Evolutionary conservation across 2,888 invertebrate genomes (phyloP).

Genomic region (Drosophila melanocephala): DNA sequence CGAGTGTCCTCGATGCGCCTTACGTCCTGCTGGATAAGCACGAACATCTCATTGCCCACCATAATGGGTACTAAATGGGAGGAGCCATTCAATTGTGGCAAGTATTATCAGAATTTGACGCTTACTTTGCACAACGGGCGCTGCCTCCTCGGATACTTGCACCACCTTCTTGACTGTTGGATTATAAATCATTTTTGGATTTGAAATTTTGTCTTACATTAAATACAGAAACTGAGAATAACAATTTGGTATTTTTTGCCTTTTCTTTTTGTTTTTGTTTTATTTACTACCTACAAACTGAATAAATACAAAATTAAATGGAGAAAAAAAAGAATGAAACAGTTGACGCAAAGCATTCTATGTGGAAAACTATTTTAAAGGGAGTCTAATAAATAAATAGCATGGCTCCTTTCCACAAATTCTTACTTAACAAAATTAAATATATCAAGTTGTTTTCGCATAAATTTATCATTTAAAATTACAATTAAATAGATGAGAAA

Average conservation of each 20-base stretch:
- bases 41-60: constrained; percentile 72
- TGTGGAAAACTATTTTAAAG: background rate
- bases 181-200: constrained; percentile 41
- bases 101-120: background rate
- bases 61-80: constrained; percentile 72
- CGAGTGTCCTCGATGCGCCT: constrained; percentile 80
- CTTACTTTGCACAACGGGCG: constrained; percentile 75
- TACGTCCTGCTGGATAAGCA: constrained; percentile 82
- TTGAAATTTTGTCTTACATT: constrained; percentile 9
- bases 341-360: background rate
- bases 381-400: no score
- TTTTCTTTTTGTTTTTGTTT: no score
- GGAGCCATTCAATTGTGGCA: background rate
- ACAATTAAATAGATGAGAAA: background rate
- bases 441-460: background rate
- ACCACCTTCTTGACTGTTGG: constrained; percentile 44
- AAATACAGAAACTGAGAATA: constrained; percentile 2
- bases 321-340: background rate
- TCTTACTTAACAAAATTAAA: background rate
- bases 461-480: background rate
- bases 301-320: background rate
- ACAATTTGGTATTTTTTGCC: background rate
- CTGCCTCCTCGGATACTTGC: constrained; percentile 77
- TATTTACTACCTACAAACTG: background rate
- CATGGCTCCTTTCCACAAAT: background rate